phyloP scores from a whole-genome alignment of 2,113 vertebrate species.

The Cathartes aura region DNA sequence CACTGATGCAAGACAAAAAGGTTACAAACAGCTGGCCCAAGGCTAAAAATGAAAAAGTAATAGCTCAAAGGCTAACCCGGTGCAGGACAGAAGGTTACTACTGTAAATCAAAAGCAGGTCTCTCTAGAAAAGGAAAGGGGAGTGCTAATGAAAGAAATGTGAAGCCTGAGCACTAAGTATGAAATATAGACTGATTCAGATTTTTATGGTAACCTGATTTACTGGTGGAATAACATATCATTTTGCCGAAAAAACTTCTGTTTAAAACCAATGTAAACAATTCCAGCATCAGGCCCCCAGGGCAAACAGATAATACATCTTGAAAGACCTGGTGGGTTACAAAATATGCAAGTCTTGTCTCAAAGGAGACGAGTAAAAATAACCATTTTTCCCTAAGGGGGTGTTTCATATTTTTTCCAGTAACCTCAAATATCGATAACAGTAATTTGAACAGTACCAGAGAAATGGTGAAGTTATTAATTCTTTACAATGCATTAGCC shows the following conservation, averaged over 20 bases:
- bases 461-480: background rate
- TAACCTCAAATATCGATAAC: background rate
- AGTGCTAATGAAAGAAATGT: conserved; percentile 1
- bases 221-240: background rate
- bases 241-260: background rate
- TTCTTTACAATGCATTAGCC: background rate
- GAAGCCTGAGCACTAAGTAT: background rate
- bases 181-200: background rate
- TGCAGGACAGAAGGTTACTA: conserved; percentile 11
- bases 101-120: conserved; percentile 42
- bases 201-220: background rate
- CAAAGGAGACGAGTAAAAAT: background rate
- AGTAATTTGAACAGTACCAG: background rate
- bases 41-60: conserved; percentile 52
- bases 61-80: conserved; percentile 7
- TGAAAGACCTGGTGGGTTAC: background rate
- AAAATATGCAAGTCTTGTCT: background rate
- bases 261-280: background rate
- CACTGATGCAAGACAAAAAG: conserved; percentile 53
- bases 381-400: background rate
- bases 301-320: background rate
- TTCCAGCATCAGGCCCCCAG: background rate
- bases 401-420: background rate
- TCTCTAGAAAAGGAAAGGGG: background rate
- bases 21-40: conserved; percentile 43